Conservation (phyloP, 1,140 invertebrate genomes). For the Aradophagus sp. region DNA sequence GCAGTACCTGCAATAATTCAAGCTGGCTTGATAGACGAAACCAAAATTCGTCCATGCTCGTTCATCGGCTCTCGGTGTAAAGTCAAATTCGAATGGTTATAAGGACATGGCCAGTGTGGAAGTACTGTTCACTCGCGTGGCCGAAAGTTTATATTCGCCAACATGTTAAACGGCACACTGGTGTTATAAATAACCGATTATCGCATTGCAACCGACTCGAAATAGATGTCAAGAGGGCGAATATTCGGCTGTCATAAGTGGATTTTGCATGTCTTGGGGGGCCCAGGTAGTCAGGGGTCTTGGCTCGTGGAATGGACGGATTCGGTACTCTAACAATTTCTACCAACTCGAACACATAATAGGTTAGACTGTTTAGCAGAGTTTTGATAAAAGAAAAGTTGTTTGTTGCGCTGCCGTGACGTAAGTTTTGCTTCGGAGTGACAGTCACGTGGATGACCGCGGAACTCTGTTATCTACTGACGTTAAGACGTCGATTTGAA, state of each 20-base stretch:
- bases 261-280: slow-evolving; percentile 7
- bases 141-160: slow-evolving; percentile 40
- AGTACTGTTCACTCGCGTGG: slow-evolving; percentile 35
- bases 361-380: slow-evolving; percentile 10
- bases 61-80: slow-evolving; percentile 14
- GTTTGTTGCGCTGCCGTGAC: slow-evolving; percentile 8
- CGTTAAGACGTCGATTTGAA: slow-evolving; percentile 3
- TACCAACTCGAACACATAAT: slow-evolving; percentile 4
- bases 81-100: slow-evolving; percentile 7
- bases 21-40: slow-evolving; percentile 68
- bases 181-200: slow-evolving; percentile 73
- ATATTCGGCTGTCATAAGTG: slow-evolving; percentile 52
- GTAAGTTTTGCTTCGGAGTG: slow-evolving; percentile 13
- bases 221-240: slow-evolving; percentile 64
- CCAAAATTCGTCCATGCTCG: slow-evolving; percentile 72
- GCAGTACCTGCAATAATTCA: slow-evolving; percentile 71
- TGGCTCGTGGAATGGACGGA: not conserved
- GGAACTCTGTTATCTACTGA: slow-evolving; percentile 13
- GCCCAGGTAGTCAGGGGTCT: not conserved
- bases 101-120: slow-evolving; percentile 35
- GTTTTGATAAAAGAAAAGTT: slow-evolving; percentile 14
- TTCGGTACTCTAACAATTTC: not conserved
- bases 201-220: slow-evolving; percentile 64
- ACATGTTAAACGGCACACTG: slow-evolving; percentile 60
- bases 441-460: slow-evolving; percentile 26